Percentiles rank a stretch among this genome's conserved stretches.
phyloP scores from a whole-genome alignment of 1,140 invertebrate species.

The Galleria mellonella region DNA sequence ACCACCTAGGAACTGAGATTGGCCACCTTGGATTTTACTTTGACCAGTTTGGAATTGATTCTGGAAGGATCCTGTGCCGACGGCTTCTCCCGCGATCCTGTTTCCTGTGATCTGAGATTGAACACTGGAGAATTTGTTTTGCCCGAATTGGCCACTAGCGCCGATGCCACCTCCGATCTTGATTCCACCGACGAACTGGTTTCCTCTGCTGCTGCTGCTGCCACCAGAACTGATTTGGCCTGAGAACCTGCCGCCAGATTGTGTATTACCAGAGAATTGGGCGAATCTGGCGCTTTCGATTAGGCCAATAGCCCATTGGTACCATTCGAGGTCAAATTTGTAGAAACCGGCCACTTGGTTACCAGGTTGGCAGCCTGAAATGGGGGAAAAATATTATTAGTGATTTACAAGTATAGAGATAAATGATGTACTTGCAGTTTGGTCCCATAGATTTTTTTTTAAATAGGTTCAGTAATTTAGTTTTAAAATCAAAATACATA shows the following conservation, averaged over 20 bases:
- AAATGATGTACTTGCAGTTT: too few relatives aligned
- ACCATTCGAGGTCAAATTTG: constrained; percentile 70
- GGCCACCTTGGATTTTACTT: too few relatives aligned
- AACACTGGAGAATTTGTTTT: neutral
- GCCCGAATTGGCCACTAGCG: constrained; percentile 15
- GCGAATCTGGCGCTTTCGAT: constrained; percentile 51
- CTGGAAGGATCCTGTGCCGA: too few relatives aligned
- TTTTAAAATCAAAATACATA: too few relatives aligned
- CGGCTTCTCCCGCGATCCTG: neutral
- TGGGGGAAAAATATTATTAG: constrained; percentile 1
- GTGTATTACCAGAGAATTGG: constrained; percentile 21
- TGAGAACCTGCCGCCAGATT: constrained; percentile 16
- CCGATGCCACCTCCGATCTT: neutral
- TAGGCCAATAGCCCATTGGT: constrained; percentile 62
- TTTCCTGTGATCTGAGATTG: neutral
- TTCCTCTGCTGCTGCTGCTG: neutral
- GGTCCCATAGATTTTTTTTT: too few relatives aligned
- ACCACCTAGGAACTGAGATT: too few relatives aligned
- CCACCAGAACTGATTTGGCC: constrained; percentile 19
- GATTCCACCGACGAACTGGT: neutral
- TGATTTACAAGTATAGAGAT: neutral
- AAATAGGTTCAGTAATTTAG: too few relatives aligned
- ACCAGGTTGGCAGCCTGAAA: constrained; percentile 57
- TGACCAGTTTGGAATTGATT: neutral
- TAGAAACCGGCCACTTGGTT: constrained; percentile 69